Conservation (phyloP, 1,140 invertebrate genomes). For the Ostrea denselamellosa region DNA sequence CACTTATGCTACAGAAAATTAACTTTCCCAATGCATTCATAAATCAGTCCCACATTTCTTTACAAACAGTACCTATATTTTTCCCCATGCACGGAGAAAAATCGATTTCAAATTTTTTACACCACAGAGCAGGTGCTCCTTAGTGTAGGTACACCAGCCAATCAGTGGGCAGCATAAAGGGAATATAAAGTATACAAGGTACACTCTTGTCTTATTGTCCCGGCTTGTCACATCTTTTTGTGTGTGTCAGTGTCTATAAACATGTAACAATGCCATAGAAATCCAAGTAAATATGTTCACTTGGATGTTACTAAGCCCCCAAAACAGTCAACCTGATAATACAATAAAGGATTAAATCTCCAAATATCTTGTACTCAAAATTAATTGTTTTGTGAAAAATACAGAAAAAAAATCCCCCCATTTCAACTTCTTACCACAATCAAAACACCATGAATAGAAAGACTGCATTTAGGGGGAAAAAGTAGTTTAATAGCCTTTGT, state of each 20-base stretch:
- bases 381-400: neutral
- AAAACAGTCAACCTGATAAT: constrained; percentile 19
- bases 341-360: constrained; percentile 24
- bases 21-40: constrained; percentile 30
- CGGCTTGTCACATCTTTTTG: neutral
- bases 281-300: constrained; percentile 19
- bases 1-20: constrained; percentile 29
- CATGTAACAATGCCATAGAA: neutral
- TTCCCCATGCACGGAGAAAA: neutral
- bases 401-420: neutral
- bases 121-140: constrained; percentile 22
- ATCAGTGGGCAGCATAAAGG: constrained; percentile 28
- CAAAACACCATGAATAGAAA: neutral
- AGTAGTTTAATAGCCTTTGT: neutral
- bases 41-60: constrained; percentile 4
- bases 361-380: neutral
- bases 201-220: constrained; percentile 29
- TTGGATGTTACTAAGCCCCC: constrained; percentile 20
- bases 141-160: constrained; percentile 23
- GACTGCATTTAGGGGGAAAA: neutral
- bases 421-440: neutral
- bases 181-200: constrained; percentile 26
- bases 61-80: constrained; percentile 14
- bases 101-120: constrained; percentile 35
- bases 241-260: neutral